Evolutionary conservation across 2,113 vertebrate species (phyloP), one percentile per base, ranked within the genome.

Genomic region (Dipodomys spectabilis): DNA sequence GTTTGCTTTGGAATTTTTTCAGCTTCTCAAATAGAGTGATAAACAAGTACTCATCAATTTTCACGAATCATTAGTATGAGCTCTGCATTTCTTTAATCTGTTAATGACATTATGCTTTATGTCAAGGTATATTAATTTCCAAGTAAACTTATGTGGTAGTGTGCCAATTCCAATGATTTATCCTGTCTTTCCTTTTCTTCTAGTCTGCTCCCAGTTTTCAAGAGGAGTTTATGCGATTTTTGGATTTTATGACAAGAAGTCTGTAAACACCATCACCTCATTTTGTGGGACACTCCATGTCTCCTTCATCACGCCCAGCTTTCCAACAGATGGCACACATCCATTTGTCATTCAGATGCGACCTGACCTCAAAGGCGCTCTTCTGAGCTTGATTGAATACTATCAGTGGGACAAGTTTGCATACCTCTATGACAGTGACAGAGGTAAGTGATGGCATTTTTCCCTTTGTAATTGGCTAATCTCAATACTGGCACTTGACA

Each of bases 241-340:
- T 97, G 99, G 99, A 97, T 99, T 99, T 98, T 99, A 99, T 53
- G 99, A 99, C 98, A 99, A 99, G 98, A 99, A 99, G 98, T 99
- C 99, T 69, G 99, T 99, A 96, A 99, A 99, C 97, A 99, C 99
- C 93, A 99, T 99, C 98, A 99, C 99, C 27, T 99, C 99, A 0
- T 99, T 99, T 95, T 99, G 99, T 78, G 99, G 99, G 91, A 99
- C 99, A 4, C 99, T 99, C 82, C 99, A 99, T 10, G 99, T 99
- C 93, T 99, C 99, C 97, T 99, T 99, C 97, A 99, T 99, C 97
- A 99, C 99, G 11, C 99, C 99, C 86, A 99, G 99, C 97, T 99
- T 99, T 97, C 99, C 99, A 30, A 99, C 99, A 97, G 99, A 99
- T 95, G 99, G 99, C 90, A 99, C 98, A 0, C 99, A 99, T 97